These are phyloP conservation scores for Papilio polytes DNA, from an alignment of 1,140 invertebrate species.

Conservation along the genomic window DNA sequence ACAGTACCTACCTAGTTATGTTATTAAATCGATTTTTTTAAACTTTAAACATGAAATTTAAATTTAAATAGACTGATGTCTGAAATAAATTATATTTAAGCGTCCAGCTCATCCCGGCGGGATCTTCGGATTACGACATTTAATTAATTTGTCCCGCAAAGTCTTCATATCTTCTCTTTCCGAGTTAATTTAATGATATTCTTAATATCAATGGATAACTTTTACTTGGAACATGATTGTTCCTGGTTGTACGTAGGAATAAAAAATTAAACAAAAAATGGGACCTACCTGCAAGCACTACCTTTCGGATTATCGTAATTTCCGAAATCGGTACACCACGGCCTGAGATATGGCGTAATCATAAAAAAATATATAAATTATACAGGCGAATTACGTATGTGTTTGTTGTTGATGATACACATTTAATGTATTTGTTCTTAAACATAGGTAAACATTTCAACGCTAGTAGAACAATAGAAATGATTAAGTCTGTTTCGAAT, in stretches of 20 bases:
- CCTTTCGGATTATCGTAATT: too few relatives aligned
- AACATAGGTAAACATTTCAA: not conserved
- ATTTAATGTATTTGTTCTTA: too few relatives aligned
- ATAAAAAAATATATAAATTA: too few relatives aligned
- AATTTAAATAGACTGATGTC: not conserved
- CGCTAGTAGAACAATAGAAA: not conserved
- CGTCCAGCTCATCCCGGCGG: not conserved
- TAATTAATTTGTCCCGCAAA: not conserved
- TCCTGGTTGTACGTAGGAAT: not conserved
- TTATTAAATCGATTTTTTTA: not conserved
- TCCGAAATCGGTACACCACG: too few relatives aligned
- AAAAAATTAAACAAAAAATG: too few relatives aligned
- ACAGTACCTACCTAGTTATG: too few relatives aligned
- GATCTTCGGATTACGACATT: slow-evolving; percentile 21
- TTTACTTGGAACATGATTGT: not conserved
- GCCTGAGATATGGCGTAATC: too few relatives aligned
- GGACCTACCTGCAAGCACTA: too few relatives aligned
- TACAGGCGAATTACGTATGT: too few relatives aligned
- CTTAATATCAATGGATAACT: not conserved
- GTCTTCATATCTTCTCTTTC: not conserved
- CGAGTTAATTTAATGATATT: not conserved
- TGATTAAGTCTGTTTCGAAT: not conserved
- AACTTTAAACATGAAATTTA: not conserved
- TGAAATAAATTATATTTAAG: not conserved
- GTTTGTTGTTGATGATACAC: too few relatives aligned